These are phyloP conservation scores for Tetranychus piercei DNA, from an alignment of 2,888 invertebrate species.

Conservation along the genomic window DNA sequence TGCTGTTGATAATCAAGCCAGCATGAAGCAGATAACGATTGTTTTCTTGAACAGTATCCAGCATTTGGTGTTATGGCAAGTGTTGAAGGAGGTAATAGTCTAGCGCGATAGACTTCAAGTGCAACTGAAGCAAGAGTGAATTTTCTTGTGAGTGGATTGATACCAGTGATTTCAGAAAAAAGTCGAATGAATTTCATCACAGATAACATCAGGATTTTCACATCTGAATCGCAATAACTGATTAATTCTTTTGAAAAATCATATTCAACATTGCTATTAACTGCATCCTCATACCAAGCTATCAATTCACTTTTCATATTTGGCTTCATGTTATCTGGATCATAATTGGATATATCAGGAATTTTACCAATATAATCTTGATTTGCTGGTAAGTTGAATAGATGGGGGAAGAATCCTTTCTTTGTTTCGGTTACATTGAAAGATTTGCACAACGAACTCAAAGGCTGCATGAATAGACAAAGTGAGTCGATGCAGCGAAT, in stretches of 20 bases:
- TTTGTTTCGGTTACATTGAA: neutral
- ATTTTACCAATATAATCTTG: neutral
- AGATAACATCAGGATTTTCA: conserved; percentile 15
- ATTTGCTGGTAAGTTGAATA: neutral
- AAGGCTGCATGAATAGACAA: conserved; percentile 15
- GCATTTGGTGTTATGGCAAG: conserved; percentile 23
- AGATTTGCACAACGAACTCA: conserved; percentile 14
- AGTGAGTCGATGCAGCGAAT: conserved; percentile 16
- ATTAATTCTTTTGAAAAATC: conserved; percentile 24
- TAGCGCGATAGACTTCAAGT: conserved; percentile 19
- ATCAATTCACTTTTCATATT: neutral
- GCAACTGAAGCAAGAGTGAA: conserved; percentile 25
- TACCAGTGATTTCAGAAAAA: conserved; percentile 11
- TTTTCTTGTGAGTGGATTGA: conserved; percentile 22
- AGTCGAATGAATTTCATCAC: no score
- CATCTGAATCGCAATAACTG: conserved; percentile 25
- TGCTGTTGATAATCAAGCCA: conserved; percentile 12
- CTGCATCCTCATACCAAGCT: neutral
- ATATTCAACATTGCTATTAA: conserved; percentile 21
- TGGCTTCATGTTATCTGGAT: neutral
- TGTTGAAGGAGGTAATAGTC: conserved; percentile 16
- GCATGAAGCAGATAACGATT: neutral
- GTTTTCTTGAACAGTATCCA: conserved; percentile 19
- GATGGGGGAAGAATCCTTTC: conserved; percentile 5
- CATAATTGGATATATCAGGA: conserved; percentile 7